Evolutionary conservation across 1,140 invertebrate genomes (phyloP).

Genomic region (Hestina assimilis): DNA sequence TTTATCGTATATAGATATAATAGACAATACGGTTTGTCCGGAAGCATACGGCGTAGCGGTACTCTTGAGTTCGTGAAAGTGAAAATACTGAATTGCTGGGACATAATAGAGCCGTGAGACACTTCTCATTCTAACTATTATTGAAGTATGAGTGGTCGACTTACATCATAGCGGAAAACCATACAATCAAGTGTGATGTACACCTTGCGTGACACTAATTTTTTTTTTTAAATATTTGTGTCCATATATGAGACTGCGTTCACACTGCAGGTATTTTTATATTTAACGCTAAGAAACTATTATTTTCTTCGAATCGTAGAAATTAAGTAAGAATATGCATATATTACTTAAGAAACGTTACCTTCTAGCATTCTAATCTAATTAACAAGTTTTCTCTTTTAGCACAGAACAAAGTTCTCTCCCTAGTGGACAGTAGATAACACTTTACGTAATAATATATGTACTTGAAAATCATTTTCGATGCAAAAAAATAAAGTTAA

Average conservation of each 20-base stretch:
- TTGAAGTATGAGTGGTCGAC: constrained; percentile 40
- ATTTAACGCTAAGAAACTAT: neutral
- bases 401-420: constrained; percentile 54
- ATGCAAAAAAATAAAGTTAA: no score
- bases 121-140: constrained; percentile 52
- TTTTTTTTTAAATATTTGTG: no score
- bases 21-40: constrained; percentile 10
- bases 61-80: constrained; percentile 43
- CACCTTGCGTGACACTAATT: constrained; percentile 20
- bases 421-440: constrained; percentile 41
- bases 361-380: constrained; percentile 37
- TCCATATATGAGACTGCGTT: no score
- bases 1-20: neutral
- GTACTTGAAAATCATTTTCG: constrained; percentile 24
- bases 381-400: constrained; percentile 71
- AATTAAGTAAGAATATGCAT: neutral
- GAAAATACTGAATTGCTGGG: constrained; percentile 55
- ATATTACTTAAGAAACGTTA: constrained; percentile 13
- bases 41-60: constrained; percentile 23
- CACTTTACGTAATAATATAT: constrained; percentile 45
- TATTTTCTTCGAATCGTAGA: neutral
- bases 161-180: constrained; percentile 46
- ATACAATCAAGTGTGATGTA: constrained; percentile 29
- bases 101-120: constrained; percentile 58
- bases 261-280: neutral